Conservation (phyloP, 2,113 vertebrate genomes). For the Silurus glanis region DNA sequence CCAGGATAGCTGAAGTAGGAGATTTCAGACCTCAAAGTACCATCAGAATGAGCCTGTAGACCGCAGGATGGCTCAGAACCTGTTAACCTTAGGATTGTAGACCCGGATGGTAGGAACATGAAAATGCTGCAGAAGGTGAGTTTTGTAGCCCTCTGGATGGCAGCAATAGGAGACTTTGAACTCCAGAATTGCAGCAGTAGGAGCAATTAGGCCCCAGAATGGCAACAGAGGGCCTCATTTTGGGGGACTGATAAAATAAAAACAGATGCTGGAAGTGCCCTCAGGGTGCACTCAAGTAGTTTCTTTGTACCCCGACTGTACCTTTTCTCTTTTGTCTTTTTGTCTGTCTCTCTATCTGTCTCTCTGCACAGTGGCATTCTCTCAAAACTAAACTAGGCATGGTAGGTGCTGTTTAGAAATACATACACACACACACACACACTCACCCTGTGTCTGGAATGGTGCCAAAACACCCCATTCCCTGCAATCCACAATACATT, state of each 20-base stretch:
- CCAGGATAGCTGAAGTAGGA: background rate
- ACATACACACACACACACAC: background rate
- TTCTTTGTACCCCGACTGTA: background rate
- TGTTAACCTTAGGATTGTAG: background rate
- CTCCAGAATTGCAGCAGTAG: background rate
- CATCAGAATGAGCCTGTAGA: background rate
- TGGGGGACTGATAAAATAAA: constrained; percentile 16
- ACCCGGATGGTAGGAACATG: background rate
- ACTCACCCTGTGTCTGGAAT: background rate
- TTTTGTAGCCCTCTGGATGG: background rate
- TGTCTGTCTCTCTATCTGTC: constrained; percentile 24
- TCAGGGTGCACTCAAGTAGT: background rate
- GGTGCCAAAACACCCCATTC: background rate
- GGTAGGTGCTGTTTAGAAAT: constrained; percentile 81
- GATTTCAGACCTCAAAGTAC: background rate
- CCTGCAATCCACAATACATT: background rate
- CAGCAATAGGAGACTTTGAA: background rate
- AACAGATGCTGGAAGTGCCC: background rate
- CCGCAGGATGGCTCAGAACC: too few species aligned
- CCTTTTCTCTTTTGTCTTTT: constrained; percentile 18
- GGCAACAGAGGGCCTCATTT: background rate
- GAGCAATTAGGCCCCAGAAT: background rate
- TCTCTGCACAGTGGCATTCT: constrained; percentile 83
- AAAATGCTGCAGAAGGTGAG: background rate
- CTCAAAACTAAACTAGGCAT: constrained; percentile 92